Evolutionary conservation across 2,797 vertebrate species (phyloP).

Genomic region (Myotis pilosus): DNA sequence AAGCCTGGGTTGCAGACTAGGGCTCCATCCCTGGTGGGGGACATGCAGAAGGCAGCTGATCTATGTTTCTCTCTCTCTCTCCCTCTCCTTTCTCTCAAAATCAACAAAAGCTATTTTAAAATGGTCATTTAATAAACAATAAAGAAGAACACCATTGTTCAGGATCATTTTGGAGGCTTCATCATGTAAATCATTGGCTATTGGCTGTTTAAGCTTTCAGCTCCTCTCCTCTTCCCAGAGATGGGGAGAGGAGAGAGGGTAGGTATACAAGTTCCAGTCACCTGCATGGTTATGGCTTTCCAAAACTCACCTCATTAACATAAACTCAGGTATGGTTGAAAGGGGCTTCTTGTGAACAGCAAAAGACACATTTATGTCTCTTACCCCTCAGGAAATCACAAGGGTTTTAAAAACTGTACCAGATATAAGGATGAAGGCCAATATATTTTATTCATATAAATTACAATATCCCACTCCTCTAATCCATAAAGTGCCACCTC

Average conservation of each 20-base stretch:
- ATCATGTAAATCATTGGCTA: background rate
- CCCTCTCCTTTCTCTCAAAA: no score
- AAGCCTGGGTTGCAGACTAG: no score
- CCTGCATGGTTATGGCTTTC: background rate
- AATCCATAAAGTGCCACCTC: background rate
- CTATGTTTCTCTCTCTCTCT: no score
- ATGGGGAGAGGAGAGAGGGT: background rate
- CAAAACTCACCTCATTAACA: background rate
- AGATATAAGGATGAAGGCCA: background rate
- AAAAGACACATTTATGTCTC: background rate
- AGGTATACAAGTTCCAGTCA: background rate
- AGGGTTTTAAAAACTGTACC: background rate
- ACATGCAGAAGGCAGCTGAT: no score
- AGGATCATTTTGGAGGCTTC: background rate
- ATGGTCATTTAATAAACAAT: no score
- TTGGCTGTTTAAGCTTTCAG: background rate
- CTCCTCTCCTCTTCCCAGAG: background rate
- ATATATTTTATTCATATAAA: background rate
- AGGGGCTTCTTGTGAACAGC: background rate
- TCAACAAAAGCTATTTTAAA: no score
- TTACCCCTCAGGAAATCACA: background rate
- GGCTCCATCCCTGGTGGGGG: no score
- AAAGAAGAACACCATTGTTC: background rate
- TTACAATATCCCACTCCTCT: background rate
- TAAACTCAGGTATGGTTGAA: background rate